phyloP scores from a whole-genome alignment of 92 coral and sea anemone species.

The Metridium senile region DNA sequence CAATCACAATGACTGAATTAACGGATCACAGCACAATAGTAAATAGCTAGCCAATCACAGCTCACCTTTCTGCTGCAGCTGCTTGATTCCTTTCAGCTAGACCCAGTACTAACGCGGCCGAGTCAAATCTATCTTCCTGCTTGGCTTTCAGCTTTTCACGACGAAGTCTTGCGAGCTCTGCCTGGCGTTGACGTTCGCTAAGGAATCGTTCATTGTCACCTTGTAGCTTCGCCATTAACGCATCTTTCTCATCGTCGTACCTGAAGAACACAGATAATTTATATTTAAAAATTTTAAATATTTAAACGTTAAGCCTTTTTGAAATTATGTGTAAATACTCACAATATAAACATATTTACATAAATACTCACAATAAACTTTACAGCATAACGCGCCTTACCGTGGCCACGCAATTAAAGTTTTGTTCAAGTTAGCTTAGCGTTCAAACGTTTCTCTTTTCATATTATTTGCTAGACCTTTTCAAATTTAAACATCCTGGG shows the following conservation, averaged over 20 bases:
- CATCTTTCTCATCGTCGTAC: slow-evolving; percentile 94
- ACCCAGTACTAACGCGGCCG: slow-evolving; percentile 97
- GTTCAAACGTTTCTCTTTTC: too few relatives aligned
- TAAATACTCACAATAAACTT: too few relatives aligned
- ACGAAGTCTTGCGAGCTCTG: slow-evolving; percentile 87
- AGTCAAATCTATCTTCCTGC: slow-evolving; percentile 86
- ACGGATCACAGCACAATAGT: background rate
- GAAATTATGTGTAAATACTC: too few relatives aligned
- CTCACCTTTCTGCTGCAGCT: slow-evolving; percentile 89
- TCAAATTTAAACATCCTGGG: too few relatives aligned
- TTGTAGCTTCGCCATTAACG: slow-evolving; percentile 82
- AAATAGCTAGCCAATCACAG: background rate
- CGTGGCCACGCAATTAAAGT: too few relatives aligned
- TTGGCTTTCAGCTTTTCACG: slow-evolving; percentile 89
- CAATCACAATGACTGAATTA: background rate
- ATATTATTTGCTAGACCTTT: too few relatives aligned
- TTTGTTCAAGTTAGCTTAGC: too few relatives aligned
- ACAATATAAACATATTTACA: too few relatives aligned
- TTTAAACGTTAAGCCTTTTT: background rate
- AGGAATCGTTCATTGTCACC: slow-evolving; percentile 89
- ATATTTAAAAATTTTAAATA: background rate
- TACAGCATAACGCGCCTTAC: too few relatives aligned
- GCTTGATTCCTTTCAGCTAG: slow-evolving; percentile 93
- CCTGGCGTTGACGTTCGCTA: slow-evolving; percentile 90
- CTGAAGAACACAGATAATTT: slow-evolving; percentile 24